These are phyloP conservation scores for Camponotus fellah DNA, from an alignment of 2,888 invertebrate species.

Conservation along the genomic window DNA sequence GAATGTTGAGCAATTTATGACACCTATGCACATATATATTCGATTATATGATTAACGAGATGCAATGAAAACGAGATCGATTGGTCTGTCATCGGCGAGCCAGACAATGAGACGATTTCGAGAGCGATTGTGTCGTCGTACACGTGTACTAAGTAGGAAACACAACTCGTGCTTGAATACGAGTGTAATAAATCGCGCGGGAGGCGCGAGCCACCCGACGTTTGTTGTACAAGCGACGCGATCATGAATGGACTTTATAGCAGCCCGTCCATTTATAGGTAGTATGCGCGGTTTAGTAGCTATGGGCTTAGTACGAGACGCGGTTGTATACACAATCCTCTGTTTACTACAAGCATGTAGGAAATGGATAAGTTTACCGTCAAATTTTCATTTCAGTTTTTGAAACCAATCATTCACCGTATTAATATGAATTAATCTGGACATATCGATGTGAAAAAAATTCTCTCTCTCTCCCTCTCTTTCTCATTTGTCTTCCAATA, in stretches of 20 bases:
- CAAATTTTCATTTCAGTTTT: conserved; percentile 61
- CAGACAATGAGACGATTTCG: conserved; percentile 46
- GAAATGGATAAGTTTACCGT: conserved; percentile 63
- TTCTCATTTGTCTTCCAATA: background rate
- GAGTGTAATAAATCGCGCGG: conserved; percentile 73
- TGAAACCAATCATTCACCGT: conserved; percentile 34
- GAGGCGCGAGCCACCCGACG: conserved; percentile 74
- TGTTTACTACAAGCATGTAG: conserved; percentile 75
- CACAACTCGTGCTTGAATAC: conserved; percentile 57
- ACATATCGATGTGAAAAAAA: background rate
- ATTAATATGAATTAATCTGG: conserved; percentile 51
- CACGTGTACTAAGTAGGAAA: conserved; percentile 58
- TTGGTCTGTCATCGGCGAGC: conserved; percentile 41
- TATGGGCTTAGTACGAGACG: conserved; percentile 74
- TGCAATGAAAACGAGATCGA: conserved; percentile 39
- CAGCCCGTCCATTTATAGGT: conserved; percentile 78
- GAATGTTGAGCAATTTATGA: background rate
- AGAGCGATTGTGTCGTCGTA: conserved; percentile 36
- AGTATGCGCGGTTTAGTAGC: conserved; percentile 79
- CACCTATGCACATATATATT: background rate
- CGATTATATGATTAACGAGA: conserved; percentile 17
- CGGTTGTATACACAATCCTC: conserved; percentile 74
- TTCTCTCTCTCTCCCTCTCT: background rate
- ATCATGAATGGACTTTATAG: conserved; percentile 82
- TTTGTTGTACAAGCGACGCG: conserved; percentile 75